Conservation (phyloP, 2,113 vertebrate genomes). For the Thermophis baileyi region DNA sequence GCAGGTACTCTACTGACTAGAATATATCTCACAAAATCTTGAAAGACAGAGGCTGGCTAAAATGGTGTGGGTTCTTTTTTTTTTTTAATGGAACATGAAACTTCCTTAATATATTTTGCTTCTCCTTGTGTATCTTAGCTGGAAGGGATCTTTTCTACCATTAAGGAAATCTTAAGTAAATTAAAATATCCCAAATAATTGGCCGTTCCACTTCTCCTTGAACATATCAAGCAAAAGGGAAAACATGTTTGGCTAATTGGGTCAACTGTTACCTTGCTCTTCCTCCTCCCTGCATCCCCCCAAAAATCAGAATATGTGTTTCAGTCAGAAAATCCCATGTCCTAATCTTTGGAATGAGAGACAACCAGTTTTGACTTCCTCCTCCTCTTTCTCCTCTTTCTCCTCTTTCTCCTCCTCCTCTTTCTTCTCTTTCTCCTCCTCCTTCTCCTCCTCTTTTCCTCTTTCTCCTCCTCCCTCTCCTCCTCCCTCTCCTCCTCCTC, state of each 20-base stretch:
- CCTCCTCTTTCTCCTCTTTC: no score
- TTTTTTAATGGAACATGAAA: background rate
- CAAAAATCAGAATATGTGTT: background rate
- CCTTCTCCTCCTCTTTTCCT: no score
- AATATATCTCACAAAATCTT: background rate
- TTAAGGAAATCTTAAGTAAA: background rate
- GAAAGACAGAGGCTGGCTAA: background rate
- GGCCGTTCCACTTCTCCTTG: background rate
- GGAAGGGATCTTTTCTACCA: background rate
- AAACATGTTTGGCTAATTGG: background rate
- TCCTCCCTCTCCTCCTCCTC: no score
- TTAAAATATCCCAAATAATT: background rate
- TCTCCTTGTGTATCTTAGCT: background rate
- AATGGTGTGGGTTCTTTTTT: background rate
- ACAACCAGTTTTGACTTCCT: background rate
- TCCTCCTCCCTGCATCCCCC: accelerated
- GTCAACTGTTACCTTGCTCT: background rate
- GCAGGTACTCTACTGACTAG: background rate
- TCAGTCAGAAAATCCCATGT: background rate
- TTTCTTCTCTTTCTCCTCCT: no score
- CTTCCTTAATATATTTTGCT: background rate
- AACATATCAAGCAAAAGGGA: background rate
- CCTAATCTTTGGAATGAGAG: background rate
- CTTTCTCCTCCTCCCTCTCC: no score
- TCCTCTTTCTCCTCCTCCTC: no score